Conservation (phyloP, 2,797 vertebrate genomes). For the Epinephelus coioides region DNA sequence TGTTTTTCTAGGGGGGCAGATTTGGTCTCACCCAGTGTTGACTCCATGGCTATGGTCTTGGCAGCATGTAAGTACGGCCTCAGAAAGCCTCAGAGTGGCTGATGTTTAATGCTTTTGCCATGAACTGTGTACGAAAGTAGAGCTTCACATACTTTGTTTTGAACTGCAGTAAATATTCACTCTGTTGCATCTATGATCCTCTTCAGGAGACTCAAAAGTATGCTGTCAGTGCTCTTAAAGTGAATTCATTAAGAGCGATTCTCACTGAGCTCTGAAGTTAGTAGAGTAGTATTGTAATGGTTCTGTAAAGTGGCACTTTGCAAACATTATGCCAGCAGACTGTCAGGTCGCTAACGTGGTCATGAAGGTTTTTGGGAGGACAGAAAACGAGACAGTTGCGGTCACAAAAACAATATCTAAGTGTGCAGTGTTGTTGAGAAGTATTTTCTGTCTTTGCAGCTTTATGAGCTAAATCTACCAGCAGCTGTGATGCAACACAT, state of each 20-base stretch:
- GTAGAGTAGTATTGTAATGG: slow-evolving; percentile 58
- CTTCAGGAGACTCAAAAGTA: slow-evolving; percentile 27
- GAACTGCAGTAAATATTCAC: slow-evolving; percentile 42
- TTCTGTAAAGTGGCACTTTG: slow-evolving; percentile 69
- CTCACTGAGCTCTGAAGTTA: slow-evolving; percentile 50
- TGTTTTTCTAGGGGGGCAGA: too few species aligned
- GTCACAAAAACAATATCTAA: slow-evolving; percentile 1
- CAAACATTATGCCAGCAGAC: slow-evolving; percentile 46
- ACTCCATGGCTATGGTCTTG: too few species aligned
- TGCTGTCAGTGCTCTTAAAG: slow-evolving; percentile 28
- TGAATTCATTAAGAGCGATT: slow-evolving; percentile 63
- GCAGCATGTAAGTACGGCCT: too few species aligned
- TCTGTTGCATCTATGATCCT: slow-evolving; percentile 32
- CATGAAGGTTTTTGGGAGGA: slow-evolving; percentile 10
- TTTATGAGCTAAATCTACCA: slow-evolving; percentile 16
- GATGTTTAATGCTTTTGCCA: neutral
- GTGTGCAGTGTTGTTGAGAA: neutral
- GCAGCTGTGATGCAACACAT: neutral
- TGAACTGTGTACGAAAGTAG: slow-evolving; percentile 16
- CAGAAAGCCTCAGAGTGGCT: neutral
- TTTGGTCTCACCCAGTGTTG: too few species aligned
- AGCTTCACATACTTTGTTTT: slow-evolving; percentile 32
- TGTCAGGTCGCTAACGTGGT: slow-evolving; percentile 24
- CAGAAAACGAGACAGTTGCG: neutral
- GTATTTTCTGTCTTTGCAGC: neutral